Evolutionary conservation across 2,797 vertebrate genomes (phyloP).

Genomic region (Cryptoprocta ferox): DNA sequence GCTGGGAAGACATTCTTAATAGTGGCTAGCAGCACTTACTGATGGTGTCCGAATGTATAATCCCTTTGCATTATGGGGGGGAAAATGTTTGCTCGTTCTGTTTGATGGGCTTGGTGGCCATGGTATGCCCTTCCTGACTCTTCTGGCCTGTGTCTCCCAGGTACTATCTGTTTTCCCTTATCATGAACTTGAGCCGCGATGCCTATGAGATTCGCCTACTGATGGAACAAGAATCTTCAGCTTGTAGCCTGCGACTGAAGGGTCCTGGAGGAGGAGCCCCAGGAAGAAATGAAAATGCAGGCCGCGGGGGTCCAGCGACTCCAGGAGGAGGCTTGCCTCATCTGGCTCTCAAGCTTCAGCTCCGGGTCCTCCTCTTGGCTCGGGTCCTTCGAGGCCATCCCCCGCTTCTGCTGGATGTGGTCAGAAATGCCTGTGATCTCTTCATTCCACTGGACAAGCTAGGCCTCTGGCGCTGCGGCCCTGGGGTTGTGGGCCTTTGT

Average conservation of each 20-base stretch:
- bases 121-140: neutral
- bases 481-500: slow-evolving; percentile 92
- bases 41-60: neutral
- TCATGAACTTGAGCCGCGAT: slow-evolving; percentile 94
- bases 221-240: slow-evolving; percentile 88
- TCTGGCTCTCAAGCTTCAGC: slow-evolving; percentile 74
- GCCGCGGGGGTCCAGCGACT: slow-evolving; percentile 16
- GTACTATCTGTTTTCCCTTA: slow-evolving; percentile 94
- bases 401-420: slow-evolving; percentile 92
- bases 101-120: neutral
- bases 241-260: slow-evolving; percentile 53
- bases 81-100: neutral
- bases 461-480: slow-evolving; percentile 88
- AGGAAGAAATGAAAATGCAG: slow-evolving; percentile 41
- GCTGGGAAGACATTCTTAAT: neutral
- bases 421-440: slow-evolving; percentile 92
- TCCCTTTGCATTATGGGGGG: neutral
- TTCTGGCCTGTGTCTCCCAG: slow-evolving; percentile 81
- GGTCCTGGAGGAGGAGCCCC: neutral
- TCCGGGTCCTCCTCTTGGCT: slow-evolving; percentile 86
- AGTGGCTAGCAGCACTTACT: neutral
- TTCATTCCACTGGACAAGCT: slow-evolving; percentile 93
- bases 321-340: slow-evolving; percentile 53
- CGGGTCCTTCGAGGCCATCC: slow-evolving; percentile 91
- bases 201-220: slow-evolving; percentile 92